Evolutionary conservation across 2,888 invertebrate genomes (phyloP), one percentile per base, ranked within the genome.

Genomic region (Diploptera punctata): DNA sequence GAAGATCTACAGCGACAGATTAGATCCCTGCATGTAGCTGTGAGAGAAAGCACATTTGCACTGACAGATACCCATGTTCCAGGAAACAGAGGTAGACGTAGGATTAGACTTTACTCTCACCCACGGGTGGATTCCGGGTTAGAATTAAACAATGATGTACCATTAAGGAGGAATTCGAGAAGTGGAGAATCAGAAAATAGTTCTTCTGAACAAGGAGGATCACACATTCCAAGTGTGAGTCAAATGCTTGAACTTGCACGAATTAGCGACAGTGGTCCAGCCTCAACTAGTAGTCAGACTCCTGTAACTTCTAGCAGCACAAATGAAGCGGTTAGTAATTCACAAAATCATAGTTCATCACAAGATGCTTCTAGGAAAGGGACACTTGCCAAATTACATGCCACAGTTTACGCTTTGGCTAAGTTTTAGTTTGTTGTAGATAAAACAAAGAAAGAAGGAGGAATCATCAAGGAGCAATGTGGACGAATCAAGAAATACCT

Each of bases 1-100:
- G 87, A 89, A 73, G 88, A 88, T 78, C 82, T 91, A 74, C 87
- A 88, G 26, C 81, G 87, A 47, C 87, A 89, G 70, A 87, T 91
- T 76, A 81, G 87, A 73, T 80, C 84, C 76, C 79, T 88, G 70
- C 84, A 88, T 75, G 81, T 87, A 74, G 85, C 86, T 77, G 84
- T 85, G 0, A 83, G 83, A 3, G 76, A 44, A 73, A 77, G 52
- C 38, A 47, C 26, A 16, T 60, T 54, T 21, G 52, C 67, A 26
- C 33, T 61, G 2, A 60, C 21, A 1, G 67, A 19, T 19, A n/a
- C 24, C 7, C 43, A 29, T 2, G 16, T 16, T 1, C 43, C 43
- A 7, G 16, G 1, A 16, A 16, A n/a, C 3, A 24, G 47, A 9
- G 26, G 29, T 3, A 24, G 65, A 1, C 19, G 43, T 19, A 5